phyloP scores from a whole-genome alignment of 2,888 invertebrate species.

The Melitaea athalia region DNA sequence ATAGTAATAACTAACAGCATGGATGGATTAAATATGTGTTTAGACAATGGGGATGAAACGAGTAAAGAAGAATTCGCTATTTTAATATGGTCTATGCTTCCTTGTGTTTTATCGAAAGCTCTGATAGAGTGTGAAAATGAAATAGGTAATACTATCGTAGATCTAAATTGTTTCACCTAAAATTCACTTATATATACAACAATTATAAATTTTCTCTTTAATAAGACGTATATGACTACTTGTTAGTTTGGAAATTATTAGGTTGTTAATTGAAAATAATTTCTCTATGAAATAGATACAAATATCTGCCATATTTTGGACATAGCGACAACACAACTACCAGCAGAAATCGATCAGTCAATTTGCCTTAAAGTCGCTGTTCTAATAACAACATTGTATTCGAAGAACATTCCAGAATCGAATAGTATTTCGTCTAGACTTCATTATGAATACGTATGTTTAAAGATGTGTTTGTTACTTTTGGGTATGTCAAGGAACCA shows the following conservation, averaged over 20 bases:
- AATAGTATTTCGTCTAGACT: slow-evolving; percentile 42
- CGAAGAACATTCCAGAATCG: slow-evolving; percentile 51
- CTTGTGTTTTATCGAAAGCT: slow-evolving; percentile 61
- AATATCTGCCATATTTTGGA: slow-evolving; percentile 68
- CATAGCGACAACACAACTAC: slow-evolving; percentile 57
- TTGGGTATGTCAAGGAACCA: slow-evolving; percentile 58
- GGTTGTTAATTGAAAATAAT: neutral
- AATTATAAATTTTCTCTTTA: neutral
- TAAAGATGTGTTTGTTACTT: slow-evolving; percentile 64
- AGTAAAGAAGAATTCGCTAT: slow-evolving; percentile 56
- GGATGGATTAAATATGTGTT: slow-evolving; percentile 55
- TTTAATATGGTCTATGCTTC: slow-evolving; percentile 63
- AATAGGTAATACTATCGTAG: slow-evolving; percentile 50
- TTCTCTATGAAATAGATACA: slow-evolving; percentile 48
- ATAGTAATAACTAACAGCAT: slow-evolving; percentile 57
- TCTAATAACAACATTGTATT: slow-evolving; percentile 62
- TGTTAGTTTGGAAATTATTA: too few species aligned
- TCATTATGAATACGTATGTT: slow-evolving; percentile 64
- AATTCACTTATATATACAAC: too few species aligned
- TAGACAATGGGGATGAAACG: slow-evolving; percentile 57
- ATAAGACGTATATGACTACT: neutral
- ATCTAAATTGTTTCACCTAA: too few species aligned
- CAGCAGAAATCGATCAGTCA: slow-evolving; percentile 55
- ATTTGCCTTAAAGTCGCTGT: slow-evolving; percentile 62
- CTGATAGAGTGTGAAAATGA: slow-evolving; percentile 59